Evolutionary conservation across 2,797 vertebrate genomes (phyloP).

Genomic region (Bradypodion pumilum): DNA sequence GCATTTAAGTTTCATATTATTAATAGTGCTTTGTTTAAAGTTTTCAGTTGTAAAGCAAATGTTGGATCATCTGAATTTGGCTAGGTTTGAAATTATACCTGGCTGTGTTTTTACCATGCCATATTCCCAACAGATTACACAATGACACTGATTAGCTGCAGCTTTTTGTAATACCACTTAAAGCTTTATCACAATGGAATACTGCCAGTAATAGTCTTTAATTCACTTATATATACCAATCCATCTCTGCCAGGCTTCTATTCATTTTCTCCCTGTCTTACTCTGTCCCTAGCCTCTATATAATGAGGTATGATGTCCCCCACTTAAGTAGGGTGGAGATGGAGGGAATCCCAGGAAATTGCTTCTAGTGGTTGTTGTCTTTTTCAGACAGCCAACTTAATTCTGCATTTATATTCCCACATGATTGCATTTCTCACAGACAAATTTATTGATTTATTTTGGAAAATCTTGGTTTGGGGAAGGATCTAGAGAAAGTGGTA

Average conservation of each 20-base stretch:
- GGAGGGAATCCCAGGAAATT: slow-evolving; percentile 59
- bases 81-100: slow-evolving; percentile 69
- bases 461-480: slow-evolving; percentile 40
- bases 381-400: slow-evolving; percentile 61
- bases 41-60: slow-evolving; percentile 47
- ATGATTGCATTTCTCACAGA: slow-evolving; percentile 67
- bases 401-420: slow-evolving; percentile 56
- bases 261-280: slow-evolving; percentile 75
- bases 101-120: slow-evolving; percentile 54
- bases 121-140: slow-evolving; percentile 61
- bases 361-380: slow-evolving; percentile 48
- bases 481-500: slow-evolving; percentile 24
- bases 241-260: slow-evolving; percentile 75
- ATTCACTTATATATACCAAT: slow-evolving; percentile 77
- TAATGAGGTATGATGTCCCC: slow-evolving; percentile 63
- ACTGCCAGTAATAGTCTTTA: slow-evolving; percentile 77
- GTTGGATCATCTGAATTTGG: slow-evolving; percentile 64
- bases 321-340: slow-evolving; percentile 61
- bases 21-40: slow-evolving; percentile 32
- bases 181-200: slow-evolving; percentile 69
- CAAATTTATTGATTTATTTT: slow-evolving; percentile 51
- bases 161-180: slow-evolving; percentile 75
- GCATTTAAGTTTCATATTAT: slow-evolving; percentile 50
- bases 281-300: slow-evolving; percentile 57
- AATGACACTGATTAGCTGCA: slow-evolving; percentile 68